Evolutionary conservation across 2,888 invertebrate genomes (phyloP).

Genomic region (Polietes domitor): DNA sequence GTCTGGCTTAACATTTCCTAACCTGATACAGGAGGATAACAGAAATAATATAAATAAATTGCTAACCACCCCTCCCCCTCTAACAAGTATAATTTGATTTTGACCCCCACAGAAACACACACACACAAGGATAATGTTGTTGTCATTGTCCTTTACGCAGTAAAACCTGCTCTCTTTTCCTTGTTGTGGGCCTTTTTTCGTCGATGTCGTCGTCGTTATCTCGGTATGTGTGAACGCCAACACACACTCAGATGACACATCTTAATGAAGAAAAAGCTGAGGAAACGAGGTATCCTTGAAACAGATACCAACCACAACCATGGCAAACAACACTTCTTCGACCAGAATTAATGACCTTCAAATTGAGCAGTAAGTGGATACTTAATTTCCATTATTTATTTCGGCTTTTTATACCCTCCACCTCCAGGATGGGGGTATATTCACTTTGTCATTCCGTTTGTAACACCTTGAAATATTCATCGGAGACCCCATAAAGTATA

Average conservation of each 20-base stretch:
- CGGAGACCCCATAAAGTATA: no score
- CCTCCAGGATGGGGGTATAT: no score
- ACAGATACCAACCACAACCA: neutral
- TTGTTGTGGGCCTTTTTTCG: neutral
- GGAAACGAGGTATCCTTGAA: neutral
- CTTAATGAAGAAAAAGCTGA: neutral
- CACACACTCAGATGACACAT: neutral
- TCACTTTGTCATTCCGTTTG: no score
- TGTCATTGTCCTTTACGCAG: neutral
- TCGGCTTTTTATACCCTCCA: neutral
- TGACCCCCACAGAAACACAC: neutral
- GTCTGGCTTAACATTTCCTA: no score
- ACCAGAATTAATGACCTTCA: conserved; percentile 44
- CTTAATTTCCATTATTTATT: conserved; percentile 50
- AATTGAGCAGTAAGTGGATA: conserved; percentile 40
- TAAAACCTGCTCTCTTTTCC: neutral
- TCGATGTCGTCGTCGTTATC: neutral
- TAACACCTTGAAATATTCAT: no score
- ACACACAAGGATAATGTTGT: conserved; percentile 1
- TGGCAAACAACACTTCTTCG: neutral
- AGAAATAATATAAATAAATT: neutral
- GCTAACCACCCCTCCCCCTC: neutral
- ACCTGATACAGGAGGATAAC: neutral
- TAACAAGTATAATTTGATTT: neutral
- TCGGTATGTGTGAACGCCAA: neutral